Evolutionary conservation across 2,113 vertebrate genomes (phyloP).

Genomic region (Chaenogobius annularis): DNA sequence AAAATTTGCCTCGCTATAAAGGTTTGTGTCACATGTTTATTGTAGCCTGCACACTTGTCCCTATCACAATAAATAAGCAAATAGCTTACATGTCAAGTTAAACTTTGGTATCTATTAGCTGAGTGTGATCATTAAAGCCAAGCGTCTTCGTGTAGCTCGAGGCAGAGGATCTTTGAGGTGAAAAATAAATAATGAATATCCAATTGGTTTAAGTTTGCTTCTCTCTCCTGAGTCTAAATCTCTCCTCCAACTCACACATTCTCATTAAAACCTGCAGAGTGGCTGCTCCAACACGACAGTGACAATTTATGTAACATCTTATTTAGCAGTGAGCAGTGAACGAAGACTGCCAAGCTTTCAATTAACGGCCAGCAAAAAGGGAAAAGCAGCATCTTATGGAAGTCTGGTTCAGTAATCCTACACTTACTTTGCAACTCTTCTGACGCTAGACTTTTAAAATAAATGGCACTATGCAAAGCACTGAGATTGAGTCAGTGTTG

Average conservation of each 20-base stretch:
- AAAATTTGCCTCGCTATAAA: no score
- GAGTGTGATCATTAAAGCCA: constrained; percentile 38
- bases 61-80: no score
- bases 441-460: background rate
- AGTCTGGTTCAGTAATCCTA: constrained; percentile 6
- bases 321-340: constrained; percentile 34
- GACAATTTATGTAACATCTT: constrained; percentile 49
- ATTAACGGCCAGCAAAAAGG: constrained; percentile 23
- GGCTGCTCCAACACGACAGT: constrained; percentile 45
- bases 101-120: constrained; percentile 14
- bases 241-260: constrained; percentile 40
- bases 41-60: no score
- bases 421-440: background rate
- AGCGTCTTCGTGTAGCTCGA: constrained; percentile 23
- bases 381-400: background rate
- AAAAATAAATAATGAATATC: constrained; percentile 1
- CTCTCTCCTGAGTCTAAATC: constrained; percentile 16
- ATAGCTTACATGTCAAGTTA: background rate
- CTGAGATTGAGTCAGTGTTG: no score
- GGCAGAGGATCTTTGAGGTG: constrained; percentile 14
- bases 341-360: constrained; percentile 16
- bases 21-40: no score
- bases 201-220: constrained; percentile 45
- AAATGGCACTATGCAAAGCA: no score
- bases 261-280: constrained; percentile 46